Evolutionary conservation across 92 coral and sea anemone species (phyloP).

Genomic region (Epizoanthus ramosus): DNA sequence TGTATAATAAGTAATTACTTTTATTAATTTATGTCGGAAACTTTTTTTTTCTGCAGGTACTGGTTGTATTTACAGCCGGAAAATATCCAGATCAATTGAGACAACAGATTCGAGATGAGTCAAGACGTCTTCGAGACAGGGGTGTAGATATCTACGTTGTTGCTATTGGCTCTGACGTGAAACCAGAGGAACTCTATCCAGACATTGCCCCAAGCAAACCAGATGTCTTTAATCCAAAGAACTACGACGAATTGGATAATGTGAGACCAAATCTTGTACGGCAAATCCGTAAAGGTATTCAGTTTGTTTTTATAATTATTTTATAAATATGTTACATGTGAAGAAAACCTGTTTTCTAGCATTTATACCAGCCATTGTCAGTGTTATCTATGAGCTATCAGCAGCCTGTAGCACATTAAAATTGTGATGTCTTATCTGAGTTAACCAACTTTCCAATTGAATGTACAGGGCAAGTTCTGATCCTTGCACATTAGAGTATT

Average conservation of each 20-base stretch:
- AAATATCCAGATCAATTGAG: conserved; percentile 22
- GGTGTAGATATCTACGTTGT: conserved; percentile 73
- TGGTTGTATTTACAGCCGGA: conserved; percentile 12
- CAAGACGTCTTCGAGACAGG: conserved; percentile 51
- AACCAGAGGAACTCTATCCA: conserved; percentile 33
- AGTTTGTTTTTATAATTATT: no score
- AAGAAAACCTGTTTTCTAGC: no score
- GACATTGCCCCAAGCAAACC: neutral
- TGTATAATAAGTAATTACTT: no score
- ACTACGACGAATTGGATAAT: conserved; percentile 53
- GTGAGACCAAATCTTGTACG: conserved; percentile 41
- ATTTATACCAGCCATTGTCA: no score
- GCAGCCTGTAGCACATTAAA: no score
- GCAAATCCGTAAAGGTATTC: conserved; percentile 4
- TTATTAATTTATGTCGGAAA: neutral
- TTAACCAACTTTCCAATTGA: no score
- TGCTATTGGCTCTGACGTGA: conserved; percentile 61
- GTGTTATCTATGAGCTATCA: no score
- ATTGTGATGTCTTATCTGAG: no score
- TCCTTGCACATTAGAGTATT: no score
- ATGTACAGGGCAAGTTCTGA: no score
- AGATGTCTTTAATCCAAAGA: conserved; percentile 54
- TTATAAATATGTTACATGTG: no score
- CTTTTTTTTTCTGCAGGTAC: neutral
- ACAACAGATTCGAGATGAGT: conserved; percentile 16